phyloP scores from a whole-genome alignment of 2,797 vertebrate genomes.

The Pantherophis alleghaniensis region DNA sequence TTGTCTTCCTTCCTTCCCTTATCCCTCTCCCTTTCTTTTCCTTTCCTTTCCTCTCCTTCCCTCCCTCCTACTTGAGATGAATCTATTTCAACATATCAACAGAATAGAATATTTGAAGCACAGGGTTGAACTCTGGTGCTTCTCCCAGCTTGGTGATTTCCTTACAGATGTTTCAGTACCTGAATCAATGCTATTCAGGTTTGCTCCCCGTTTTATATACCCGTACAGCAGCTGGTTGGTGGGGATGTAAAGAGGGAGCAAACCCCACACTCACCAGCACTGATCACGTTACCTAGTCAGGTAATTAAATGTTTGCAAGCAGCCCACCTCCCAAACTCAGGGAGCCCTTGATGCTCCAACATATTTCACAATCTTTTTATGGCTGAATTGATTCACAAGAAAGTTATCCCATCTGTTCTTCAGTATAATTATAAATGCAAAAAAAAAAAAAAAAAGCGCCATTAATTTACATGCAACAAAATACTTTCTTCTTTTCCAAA shows the following conservation, averaged over 20 bases:
- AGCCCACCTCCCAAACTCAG: background rate
- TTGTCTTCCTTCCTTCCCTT: fast-evolving
- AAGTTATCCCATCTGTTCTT: constrained; percentile 58
- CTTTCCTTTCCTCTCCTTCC: too few species aligned
- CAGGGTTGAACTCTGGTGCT: background rate
- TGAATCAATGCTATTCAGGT: background rate
- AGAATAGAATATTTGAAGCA: background rate
- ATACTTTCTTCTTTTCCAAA: constrained; percentile 20
- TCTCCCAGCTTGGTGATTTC: background rate
- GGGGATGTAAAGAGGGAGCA: background rate
- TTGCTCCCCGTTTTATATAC: background rate
- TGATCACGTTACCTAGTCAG: background rate
- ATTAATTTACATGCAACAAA: constrained; percentile 64
- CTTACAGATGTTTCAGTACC: background rate
- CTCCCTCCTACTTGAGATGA: background rate
- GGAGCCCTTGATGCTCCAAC: background rate
- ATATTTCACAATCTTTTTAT: background rate
- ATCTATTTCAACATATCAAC: background rate
- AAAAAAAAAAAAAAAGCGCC: constrained; percentile 19
- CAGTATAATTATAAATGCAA: constrained; percentile 64
- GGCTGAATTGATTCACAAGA: constrained; percentile 46
- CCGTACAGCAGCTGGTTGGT: background rate
- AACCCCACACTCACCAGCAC: background rate
- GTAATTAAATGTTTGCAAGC: background rate
- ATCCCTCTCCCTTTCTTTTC: too few species aligned